Percentiles rank a stretch among this genome's conserved stretches.
Conservation (phyloP, 2,113 vertebrate species). For the Formicarius rufipectus region DNA sequence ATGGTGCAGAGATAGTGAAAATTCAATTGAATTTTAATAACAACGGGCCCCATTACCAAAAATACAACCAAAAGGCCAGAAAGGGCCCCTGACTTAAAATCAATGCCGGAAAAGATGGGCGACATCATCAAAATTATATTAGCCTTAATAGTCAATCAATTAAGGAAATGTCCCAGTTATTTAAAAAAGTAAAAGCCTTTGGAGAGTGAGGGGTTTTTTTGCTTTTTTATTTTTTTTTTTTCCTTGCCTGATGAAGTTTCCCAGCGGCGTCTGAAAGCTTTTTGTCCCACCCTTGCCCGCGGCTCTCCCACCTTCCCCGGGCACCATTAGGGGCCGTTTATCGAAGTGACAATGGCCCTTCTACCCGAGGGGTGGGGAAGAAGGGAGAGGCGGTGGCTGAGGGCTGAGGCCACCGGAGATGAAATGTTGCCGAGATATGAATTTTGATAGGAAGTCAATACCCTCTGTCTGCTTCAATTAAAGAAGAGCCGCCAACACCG, state of each 20-base stretch:
- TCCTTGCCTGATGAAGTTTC: background rate
- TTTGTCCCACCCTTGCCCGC: background rate
- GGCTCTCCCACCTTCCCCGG: background rate
- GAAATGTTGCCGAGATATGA: constrained; percentile 68
- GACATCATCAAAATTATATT: constrained; percentile 74
- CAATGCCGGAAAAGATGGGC: constrained; percentile 63
- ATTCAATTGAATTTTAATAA: constrained; percentile 54
- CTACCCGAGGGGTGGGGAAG: background rate
- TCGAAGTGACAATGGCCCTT: constrained; percentile 42
- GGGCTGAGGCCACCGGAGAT: constrained; percentile 68
- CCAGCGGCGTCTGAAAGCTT: background rate
- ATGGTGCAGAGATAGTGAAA: constrained; percentile 45
- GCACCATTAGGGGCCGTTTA: constrained; percentile 8
- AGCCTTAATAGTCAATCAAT: constrained; percentile 67
- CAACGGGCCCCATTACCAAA: constrained; percentile 22
- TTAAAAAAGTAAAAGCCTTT: constrained; percentile 6
- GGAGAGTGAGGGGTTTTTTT: background rate
- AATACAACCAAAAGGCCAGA: constrained; percentile 37
- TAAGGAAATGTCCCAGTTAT: constrained; percentile 62
- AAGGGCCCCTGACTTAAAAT: constrained; percentile 59
- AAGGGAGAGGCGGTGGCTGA: background rate
- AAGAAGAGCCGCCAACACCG: constrained; percentile 56
- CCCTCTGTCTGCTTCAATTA: constrained; percentile 67
- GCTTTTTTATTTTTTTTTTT: background rate
- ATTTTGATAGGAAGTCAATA: constrained; percentile 77